Evolutionary conservation across 2,888 invertebrate genomes (phyloP), one percentile per base, ranked within the genome.

Genomic region (Leucophenga maculata): DNA sequence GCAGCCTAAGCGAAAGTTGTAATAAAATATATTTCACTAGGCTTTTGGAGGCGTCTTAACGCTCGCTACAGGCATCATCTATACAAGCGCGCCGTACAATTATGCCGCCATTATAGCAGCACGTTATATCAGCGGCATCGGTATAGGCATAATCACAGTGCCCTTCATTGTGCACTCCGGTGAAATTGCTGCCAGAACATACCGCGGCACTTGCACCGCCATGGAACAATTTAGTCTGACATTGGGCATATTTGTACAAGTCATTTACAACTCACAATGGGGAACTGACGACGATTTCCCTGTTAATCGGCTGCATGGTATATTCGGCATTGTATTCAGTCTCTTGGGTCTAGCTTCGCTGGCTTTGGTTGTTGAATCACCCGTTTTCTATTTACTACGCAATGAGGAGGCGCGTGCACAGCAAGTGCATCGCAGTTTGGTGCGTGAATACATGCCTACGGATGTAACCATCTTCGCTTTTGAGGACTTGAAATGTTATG

Each of bases 101-200:
- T 16, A 32, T 1, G 55, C 31, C 3, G 66, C 74, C 1, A 11
- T 78, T 4, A 20, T 76, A 1, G 73, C 71, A 6, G 77, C 75
- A 6, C 80, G 80, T 8, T 80, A 78, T 59, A 52, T 76, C 1
- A 76, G 76, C 67, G 80, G 80, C 8, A 65, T 78, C n/a, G 80
- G 75, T 3, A 72, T 74, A n/a, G 80, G 80, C 14, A 59, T 77
- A 11, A 71, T 72, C 2, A 70, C 72, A 0, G 64, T 78, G 14
- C 62, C 77, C n/a, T 75, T 77, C 44, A 67, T 78, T 13, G 69
- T 78, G n/a, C 72, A 75, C 2, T 75, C 74, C 18, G 75, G 77
- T 31, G 79, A 79, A 68, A 71, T 77, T 14, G 68, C 75, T 3
- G 67, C 50, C 0, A 72, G 69, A 14, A 9, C 54, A 20, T 73